Conservation (phyloP, 1,140 invertebrate species). For the Apocrypta bakeri region DNA sequence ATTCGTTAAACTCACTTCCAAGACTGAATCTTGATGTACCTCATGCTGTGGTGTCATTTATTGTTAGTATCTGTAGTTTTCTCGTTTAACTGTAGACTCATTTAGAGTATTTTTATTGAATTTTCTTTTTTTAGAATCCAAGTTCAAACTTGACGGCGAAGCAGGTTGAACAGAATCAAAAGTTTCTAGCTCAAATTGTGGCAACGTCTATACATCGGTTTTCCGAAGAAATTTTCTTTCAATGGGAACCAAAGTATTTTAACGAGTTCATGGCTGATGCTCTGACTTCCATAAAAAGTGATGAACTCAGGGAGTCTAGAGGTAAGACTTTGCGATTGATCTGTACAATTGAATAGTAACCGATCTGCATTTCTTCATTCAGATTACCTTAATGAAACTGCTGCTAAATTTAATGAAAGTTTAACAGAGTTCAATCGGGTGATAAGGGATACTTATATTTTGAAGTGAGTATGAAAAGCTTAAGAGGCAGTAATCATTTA, state of each 20-base stretch:
- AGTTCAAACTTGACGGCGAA: constrained; percentile 41
- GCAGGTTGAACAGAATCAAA: constrained; percentile 47
- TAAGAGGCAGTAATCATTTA: constrained; percentile 39
- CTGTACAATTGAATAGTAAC: neutral
- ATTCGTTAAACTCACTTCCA: constrained; percentile 51
- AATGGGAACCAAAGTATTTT: constrained; percentile 65
- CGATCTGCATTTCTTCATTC: constrained; percentile 30
- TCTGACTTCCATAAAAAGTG: constrained; percentile 55
- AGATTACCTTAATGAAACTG: constrained; percentile 55
- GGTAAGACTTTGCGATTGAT: constrained; percentile 53
- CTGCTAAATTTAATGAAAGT: constrained; percentile 49
- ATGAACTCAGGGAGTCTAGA: constrained; percentile 53
- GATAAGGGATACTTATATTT: constrained; percentile 53
- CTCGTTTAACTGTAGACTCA: neutral
- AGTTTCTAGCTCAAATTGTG: constrained; percentile 63
- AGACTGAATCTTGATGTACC: constrained; percentile 63
- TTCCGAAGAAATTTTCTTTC: constrained; percentile 66
- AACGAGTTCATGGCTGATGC: constrained; percentile 55
- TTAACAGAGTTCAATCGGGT: constrained; percentile 55
- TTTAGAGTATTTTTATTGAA: neutral
- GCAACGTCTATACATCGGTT: constrained; percentile 65
- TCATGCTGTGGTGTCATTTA: constrained; percentile 65
- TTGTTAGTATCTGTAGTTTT: constrained; percentile 53
- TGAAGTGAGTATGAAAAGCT: constrained; percentile 55
- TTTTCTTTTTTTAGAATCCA: constrained; percentile 32